These are phyloP conservation scores for Lumbricus terrestris DNA, from an alignment of 2,888 invertebrate genomes.

Conservation along the genomic window DNA sequence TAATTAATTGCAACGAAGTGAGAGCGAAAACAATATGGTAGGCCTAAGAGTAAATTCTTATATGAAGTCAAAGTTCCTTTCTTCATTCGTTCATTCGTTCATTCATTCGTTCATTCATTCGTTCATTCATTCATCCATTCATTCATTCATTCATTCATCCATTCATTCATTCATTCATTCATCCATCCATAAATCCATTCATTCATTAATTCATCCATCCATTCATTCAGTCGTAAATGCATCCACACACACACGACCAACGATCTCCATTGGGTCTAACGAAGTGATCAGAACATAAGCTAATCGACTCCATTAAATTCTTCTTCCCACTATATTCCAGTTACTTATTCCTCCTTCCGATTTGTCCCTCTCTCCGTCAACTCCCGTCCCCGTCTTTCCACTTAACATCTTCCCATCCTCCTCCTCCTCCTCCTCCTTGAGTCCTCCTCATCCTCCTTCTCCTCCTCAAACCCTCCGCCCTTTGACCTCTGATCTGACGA, in stretches of 20 bases:
- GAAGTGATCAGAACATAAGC: background rate
- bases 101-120: no score
- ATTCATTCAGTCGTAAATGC: no score
- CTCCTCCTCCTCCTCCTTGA: background rate
- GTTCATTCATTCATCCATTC: no score
- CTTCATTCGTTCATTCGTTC: no score
- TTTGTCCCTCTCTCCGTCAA: background rate
- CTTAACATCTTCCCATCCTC: background rate
- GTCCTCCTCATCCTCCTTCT: background rate
- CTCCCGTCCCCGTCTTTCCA: background rate
- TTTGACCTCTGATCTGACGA: background rate
- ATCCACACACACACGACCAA: background rate
- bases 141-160: no score
- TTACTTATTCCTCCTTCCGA: background rate
- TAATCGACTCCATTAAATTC: constrained; percentile 3
- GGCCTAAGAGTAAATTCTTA: no score
- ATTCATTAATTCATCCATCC: no score
- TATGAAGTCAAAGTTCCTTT: no score
- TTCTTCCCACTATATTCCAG: background rate
- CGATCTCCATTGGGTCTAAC: background rate
- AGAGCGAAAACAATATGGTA: no score
- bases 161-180: no score
- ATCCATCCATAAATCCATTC: no score
- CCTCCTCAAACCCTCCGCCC: background rate
- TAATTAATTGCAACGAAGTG: no score